Evolutionary conservation across 2,113 vertebrate species (phyloP).

Genomic region (Scopus umbretta): DNA sequence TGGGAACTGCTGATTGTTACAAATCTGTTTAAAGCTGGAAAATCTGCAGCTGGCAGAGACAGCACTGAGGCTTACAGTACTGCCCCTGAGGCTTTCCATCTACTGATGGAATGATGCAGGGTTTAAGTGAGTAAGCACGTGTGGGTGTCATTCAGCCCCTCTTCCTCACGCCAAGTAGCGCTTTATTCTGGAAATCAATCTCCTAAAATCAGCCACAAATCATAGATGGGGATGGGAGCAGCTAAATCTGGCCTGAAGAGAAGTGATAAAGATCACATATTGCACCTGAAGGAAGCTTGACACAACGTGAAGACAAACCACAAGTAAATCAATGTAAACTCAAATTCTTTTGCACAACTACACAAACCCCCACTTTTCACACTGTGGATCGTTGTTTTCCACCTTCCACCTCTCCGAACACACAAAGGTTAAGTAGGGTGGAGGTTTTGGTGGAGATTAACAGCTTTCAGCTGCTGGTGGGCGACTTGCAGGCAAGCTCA

Average conservation of each 20-base stretch:
- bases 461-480: background rate
- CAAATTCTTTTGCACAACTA: background rate
- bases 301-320: fast-evolving
- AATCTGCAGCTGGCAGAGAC: slow-evolving; percentile 34
- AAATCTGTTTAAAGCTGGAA: slow-evolving; percentile 30
- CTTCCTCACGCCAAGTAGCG: background rate
- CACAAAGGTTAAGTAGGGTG: background rate
- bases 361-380: background rate
- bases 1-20: slow-evolving; percentile 39
- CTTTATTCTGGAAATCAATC: background rate
- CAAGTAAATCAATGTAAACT: background rate
- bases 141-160: background rate
- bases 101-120: fast-evolving
- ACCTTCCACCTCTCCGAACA: background rate
- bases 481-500: background rate
- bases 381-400: fast-evolving
- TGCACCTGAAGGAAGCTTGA: background rate
- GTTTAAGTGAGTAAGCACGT: background rate
- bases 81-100: background rate
- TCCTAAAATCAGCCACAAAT: background rate
- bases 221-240: background rate
- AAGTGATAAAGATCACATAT: background rate
- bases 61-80: background rate
- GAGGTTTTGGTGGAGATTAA: background rate
- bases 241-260: background rate